A percentile compares a stretch with the other conserved stretches of the same genome.
Evolutionary conservation across 1,140 invertebrate genomes (phyloP).

Genomic region (Nixonia krombeini): DNA sequence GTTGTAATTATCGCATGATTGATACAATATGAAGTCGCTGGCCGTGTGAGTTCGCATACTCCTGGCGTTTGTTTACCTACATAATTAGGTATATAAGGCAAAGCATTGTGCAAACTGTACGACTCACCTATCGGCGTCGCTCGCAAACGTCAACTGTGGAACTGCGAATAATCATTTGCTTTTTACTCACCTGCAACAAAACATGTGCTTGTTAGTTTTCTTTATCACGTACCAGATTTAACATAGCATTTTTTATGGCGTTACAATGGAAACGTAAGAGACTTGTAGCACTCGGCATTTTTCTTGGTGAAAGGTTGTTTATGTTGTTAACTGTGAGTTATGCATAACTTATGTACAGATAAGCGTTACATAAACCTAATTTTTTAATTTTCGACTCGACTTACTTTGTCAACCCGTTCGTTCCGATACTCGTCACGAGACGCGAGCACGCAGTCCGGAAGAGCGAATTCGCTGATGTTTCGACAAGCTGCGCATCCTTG

Average conservation of each 20-base stretch:
- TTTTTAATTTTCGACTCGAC: not conserved
- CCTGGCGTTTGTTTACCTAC: constrained; percentile 38
- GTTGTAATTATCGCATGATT: constrained; percentile 18
- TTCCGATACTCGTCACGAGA: not conserved
- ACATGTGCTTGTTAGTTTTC: no score
- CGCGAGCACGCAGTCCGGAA: not conserved
- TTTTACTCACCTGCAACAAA: constrained; percentile 63
- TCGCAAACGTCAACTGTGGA: constrained; percentile 27
- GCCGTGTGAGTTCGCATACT: constrained; percentile 13
- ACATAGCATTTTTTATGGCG: no score
- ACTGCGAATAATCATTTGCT: constrained; percentile 27
- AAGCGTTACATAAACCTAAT: not conserved
- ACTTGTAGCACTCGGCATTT: no score
- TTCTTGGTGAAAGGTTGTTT: no score
- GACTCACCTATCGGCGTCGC: constrained; percentile 56
- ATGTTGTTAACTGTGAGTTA: not conserved
- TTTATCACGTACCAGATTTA: no score
- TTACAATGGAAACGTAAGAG: no score
- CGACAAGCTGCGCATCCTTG: constrained; percentile 1
- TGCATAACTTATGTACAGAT: not conserved
- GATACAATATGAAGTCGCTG: constrained; percentile 9
- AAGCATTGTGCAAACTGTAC: constrained; percentile 56
- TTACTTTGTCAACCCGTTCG: not conserved
- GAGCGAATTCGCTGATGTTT: not conserved
- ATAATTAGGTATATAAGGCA: constrained; percentile 47